A percentile compares a stretch with the other conserved stretches of the same genome.
Evolutionary conservation across 2,888 invertebrate genomes (phyloP).

Genomic region (Drosophila ustulata): DNA sequence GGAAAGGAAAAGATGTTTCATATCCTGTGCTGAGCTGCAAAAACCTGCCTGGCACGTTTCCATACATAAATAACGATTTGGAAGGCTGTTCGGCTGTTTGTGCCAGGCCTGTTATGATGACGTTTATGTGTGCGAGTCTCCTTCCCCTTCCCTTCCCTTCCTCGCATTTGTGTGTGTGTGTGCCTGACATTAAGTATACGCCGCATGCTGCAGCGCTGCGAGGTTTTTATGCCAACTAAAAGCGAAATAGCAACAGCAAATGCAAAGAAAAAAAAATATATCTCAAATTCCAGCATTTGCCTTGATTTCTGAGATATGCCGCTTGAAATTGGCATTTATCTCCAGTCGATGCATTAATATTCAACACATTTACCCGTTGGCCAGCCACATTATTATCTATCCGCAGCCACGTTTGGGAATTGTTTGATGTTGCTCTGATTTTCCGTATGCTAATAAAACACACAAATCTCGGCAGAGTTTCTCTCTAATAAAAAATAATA

Average conservation of each 20-base stretch:
- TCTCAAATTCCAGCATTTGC: slow-evolving; percentile 21
- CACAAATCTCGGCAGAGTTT: background rate
- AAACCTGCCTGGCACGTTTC: slow-evolving; percentile 67
- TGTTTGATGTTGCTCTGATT: slow-evolving; percentile 34
- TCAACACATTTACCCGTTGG: slow-evolving; percentile 34
- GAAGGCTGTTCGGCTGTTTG: slow-evolving; percentile 64
- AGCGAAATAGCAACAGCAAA: slow-evolving; percentile 8
- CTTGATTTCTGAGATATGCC: slow-evolving; percentile 12
- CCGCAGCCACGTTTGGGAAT: slow-evolving; percentile 37
- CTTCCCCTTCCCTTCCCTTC: background rate
- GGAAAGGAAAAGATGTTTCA: slow-evolving; percentile 4
- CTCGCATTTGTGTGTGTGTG: slow-evolving; percentile 22
- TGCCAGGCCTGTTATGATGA: slow-evolving; percentile 74
- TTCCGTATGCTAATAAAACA: slow-evolving; percentile 30
- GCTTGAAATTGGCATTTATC: slow-evolving; percentile 35
- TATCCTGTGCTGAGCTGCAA: slow-evolving; percentile 21
- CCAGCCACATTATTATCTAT: slow-evolving; percentile 27
- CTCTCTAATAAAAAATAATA: background rate
- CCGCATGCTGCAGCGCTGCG: slow-evolving; percentile 55
- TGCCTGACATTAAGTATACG: slow-evolving; percentile 80
- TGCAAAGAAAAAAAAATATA: slow-evolving; percentile 10
- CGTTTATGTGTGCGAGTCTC: slow-evolving; percentile 54
- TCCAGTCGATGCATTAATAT: slow-evolving; percentile 47
- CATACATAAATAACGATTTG: slow-evolving; percentile 80
- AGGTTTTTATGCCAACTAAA: slow-evolving; percentile 33